phyloP scores from a whole-genome alignment of 2,113 vertebrate genomes.

The Semnornis frantzii region DNA sequence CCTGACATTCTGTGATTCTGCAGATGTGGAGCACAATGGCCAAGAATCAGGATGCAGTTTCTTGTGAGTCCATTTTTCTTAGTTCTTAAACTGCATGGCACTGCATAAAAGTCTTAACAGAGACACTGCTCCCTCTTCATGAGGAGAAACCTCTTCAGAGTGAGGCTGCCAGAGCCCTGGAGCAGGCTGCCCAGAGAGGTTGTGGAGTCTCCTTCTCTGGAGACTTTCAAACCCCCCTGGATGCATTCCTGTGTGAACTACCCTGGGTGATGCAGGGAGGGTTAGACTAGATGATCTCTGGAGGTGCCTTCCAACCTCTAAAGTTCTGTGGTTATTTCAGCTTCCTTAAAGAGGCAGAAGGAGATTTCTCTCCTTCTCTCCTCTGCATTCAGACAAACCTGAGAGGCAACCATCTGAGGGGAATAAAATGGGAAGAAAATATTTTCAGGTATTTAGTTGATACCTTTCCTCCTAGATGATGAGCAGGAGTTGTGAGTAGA shows the following conservation, averaged over 20 bases:
- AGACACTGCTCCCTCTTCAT: background rate
- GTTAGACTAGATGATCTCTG: too few species aligned
- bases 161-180: too few species aligned
- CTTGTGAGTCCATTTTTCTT: background rate
- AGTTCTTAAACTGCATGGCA: background rate
- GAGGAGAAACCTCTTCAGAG: too few species aligned
- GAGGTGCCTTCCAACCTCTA: too few species aligned
- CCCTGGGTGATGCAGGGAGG: too few species aligned
- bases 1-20: too few species aligned
- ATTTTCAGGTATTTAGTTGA: conserved; percentile 31
- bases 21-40: background rate
- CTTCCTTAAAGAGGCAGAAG: conserved; percentile 17
- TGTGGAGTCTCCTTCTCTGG: too few species aligned
- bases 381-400: background rate
- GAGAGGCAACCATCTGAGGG: background rate
- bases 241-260: too few species aligned
- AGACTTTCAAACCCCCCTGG: too few species aligned
- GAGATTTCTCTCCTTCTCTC: background rate
- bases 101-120: background rate
- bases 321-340: background rate
- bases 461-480: conserved; percentile 15
- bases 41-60: background rate
- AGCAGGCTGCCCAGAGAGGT: too few species aligned
- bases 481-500: conserved; percentile 3
- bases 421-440: conserved; percentile 48